Base-by-base conservation (phyloP, 2,888 invertebrate species). In the Proisotoma minuta region DNA sequence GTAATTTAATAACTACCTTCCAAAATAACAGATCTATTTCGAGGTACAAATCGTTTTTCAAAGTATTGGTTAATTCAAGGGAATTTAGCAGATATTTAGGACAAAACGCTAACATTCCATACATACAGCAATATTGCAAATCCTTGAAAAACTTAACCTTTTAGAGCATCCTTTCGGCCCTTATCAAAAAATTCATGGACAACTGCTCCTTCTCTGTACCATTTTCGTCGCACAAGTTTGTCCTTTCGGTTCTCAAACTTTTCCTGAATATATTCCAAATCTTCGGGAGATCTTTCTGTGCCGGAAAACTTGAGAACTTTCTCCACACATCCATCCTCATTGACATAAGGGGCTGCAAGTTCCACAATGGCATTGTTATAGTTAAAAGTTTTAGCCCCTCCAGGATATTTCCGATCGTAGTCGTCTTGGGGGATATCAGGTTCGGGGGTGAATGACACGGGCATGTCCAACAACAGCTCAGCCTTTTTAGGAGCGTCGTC, bases 401-500 rank as follows among this genome's bases (percentile, higher is more conserved):
- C 73, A 1, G 91, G 91, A 77, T 86, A 94, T 10, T 89, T 83
- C 68, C 82, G 82, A 62, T 85, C 84, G 66, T 80, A 86, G 60
- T 84, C 86, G 58, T 70, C 67, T 47, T 81, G 81, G 58, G 82
- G 78, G 54, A 91, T 82, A 43, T 83, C 81, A 34, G 91, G 80
- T 57, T 83, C 83, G 67, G 83, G 80, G 1, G 89, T 47, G 47
- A 47, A 47, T n/a, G 87, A 86, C 4, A 79, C 76, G 0, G 89
- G 87, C 81, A 88, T 85, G 71, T 89, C 89, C 48, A 91, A 78
- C 76, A 89, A 88, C 75, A 88, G 88, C 74, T 87, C 87, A 4
- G 66, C 27, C 18, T 57, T 28, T 27, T 62, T 67, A 1, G 53
- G 57, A 8, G 57, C 43, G 3, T 61, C 56, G 12, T 73, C 73